Evolutionary conservation across 2,797 vertebrate species (phyloP).

Genomic region (Loriculus beryllinus): DNA sequence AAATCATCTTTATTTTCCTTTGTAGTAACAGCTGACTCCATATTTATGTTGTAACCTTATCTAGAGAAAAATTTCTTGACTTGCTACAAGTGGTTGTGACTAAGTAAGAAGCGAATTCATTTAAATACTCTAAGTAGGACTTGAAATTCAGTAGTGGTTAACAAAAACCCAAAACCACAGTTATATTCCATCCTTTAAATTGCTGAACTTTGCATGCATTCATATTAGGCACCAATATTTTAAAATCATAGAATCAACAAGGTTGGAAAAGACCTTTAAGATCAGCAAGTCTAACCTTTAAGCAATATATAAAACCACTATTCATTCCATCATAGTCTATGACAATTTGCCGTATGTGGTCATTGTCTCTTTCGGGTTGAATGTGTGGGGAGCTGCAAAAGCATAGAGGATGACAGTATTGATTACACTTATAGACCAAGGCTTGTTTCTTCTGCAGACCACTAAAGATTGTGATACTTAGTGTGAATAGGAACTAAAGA

Average conservation of each 20-base stretch:
- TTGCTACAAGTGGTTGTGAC: not conserved
- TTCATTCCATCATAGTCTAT: not conserved
- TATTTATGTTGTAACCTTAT: constrained; percentile 9
- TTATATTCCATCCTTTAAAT: not conserved
- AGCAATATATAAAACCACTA: not conserved
- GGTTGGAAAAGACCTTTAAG: not conserved
- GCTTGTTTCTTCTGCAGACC: not conserved
- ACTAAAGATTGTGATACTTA: not conserved
- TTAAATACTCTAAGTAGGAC: not conserved
- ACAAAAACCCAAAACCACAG: not conserved
- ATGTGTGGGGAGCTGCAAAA: not conserved
- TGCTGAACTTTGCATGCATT: not conserved
- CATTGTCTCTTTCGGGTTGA: not conserved
- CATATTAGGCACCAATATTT: not conserved
- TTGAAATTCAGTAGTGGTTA: not conserved
- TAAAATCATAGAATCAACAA: not conserved
- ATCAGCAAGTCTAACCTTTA: not conserved
- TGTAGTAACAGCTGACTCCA: constrained; percentile 57
- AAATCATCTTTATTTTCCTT: not conserved
- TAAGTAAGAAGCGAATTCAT: not conserved
- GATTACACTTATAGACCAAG: not conserved
- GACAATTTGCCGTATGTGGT: not conserved
- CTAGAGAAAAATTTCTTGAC: not conserved
- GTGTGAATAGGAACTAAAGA: not conserved
- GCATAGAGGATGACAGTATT: not conserved